phyloP scores from a whole-genome alignment of 2,888 invertebrate genomes.

The Zootermopsis nevadensis region DNA sequence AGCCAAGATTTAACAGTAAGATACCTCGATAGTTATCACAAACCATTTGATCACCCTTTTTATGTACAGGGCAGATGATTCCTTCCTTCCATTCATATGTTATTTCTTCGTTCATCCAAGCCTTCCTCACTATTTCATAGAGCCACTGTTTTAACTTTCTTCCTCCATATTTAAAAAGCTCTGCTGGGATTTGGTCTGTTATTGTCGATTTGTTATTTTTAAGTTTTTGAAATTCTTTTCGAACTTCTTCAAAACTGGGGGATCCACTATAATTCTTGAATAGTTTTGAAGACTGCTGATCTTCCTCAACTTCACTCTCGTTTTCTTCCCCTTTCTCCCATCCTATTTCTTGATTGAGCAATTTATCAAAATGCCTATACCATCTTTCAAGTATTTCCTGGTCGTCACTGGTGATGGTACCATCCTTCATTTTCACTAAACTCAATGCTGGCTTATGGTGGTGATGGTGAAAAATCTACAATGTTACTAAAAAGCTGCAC shows the following conservation, averaged over 20 bases:
- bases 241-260: neutral
- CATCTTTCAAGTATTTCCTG: neutral
- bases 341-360: neutral
- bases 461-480: no score
- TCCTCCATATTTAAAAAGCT: neutral
- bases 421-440: no score
- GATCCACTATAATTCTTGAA: neutral
- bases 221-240: neutral
- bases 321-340: neutral
- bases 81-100: neutral
- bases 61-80: neutral
- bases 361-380: neutral
- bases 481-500: no score
- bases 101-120: neutral
- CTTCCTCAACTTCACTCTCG: neutral
- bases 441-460: no score
- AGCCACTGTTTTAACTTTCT: neutral
- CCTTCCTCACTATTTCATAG: neutral
- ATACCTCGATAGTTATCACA: neutral
- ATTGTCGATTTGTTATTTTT: neutral
- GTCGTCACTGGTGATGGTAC: neutral
- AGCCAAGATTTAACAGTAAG: neutral
- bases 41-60: neutral
- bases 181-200: neutral
- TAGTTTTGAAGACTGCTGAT: no score